Conservation (phyloP, 2,113 vertebrate genomes). For the Progne subis region DNA sequence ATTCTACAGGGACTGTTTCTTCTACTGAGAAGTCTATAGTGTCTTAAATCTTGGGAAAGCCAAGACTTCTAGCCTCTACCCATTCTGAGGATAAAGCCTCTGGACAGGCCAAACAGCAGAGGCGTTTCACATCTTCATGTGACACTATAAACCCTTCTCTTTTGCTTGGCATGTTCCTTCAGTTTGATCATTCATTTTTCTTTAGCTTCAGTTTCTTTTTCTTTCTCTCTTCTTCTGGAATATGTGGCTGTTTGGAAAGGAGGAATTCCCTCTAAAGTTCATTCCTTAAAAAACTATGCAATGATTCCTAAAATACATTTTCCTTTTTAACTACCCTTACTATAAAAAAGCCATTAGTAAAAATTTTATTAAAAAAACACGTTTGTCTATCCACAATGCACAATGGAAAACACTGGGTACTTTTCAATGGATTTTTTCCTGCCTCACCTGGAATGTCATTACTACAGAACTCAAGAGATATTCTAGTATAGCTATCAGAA, state of each 20-base stretch:
- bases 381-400: neutral
- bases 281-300: neutral
- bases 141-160: neutral
- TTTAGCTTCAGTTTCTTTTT: neutral
- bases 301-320: neutral
- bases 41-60: neutral
- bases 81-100: neutral
- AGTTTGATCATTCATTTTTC: neutral
- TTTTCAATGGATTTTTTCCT: neutral
- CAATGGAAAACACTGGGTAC: neutral
- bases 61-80: neutral
- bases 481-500: neutral
- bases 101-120: neutral
- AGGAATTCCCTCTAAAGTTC: neutral
- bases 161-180: neutral
- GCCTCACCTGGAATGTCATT: neutral
- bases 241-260: neutral
- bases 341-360: neutral
- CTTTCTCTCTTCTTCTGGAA: neutral
- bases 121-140: neutral
- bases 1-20: neutral
- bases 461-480: neutral
- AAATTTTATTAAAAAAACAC: accelerated
- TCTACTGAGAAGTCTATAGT: neutral
- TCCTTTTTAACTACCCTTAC: neutral